Evolutionary conservation across 2,888 invertebrate species (phyloP), one percentile per base, ranked within the genome.

Genomic region (Choreutis nemorana): DNA sequence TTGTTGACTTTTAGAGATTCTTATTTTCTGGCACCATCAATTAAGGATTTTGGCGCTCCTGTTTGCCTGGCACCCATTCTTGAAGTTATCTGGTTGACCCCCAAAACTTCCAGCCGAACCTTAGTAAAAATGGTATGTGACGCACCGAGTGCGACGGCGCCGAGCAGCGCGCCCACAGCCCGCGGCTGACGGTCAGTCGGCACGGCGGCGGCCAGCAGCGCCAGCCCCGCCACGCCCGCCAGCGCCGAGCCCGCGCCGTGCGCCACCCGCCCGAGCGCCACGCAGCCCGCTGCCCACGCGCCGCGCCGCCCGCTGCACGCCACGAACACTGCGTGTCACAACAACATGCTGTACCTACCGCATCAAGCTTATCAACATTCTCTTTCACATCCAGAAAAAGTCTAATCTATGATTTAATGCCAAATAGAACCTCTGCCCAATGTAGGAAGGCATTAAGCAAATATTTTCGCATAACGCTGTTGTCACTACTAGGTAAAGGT

Each of bases 71-170:
- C 18, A 2, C 8, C 18, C 2, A 18, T 18, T 18, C 8, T 18
- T 18, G 8, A 18, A 8, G 8, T 18, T 18, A 18, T 18, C 8
- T 18, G n/a, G n/a, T n/a, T n/a, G n/a, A n/a, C n/a, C n/a, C n/a
- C n/a, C n/a, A n/a, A n/a, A n/a, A n/a, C n/a, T n/a, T n/a, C n/a
- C n/a, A n/a, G n/a, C n/a, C n/a, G n/a, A n/a, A n/a, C n/a, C n/a
- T n/a, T n/a, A 18, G 18, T 18, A 18, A 6, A 18, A 6, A 6
- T 18, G 18, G 5, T 18, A 8, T 6, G 14, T 14, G 10, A 20
- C 20, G 5, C 35, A 67, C 75, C 75, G 1, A 73, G 54, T 0
- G 75, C 75, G 7, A 72, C 70, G 18, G 73, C 77, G 0, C 73
- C 75, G 9, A 73, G 62, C 33, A 73, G 48, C 27, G 57, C 58